Evolutionary conservation across 2,797 vertebrate species (phyloP).

Genomic region (Heteromormyrus szaboi): DNA sequence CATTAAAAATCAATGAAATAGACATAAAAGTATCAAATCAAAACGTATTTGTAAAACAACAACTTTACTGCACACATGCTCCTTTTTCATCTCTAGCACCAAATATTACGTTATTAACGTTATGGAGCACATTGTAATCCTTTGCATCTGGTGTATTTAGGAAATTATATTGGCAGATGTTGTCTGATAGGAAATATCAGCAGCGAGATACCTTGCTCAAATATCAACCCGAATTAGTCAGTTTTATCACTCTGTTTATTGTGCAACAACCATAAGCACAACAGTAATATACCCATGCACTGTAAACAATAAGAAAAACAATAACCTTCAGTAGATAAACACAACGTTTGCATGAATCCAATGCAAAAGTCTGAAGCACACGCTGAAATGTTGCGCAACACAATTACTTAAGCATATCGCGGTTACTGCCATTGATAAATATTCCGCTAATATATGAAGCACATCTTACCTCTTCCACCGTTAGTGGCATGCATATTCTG

Average conservation of each 20-base stretch:
- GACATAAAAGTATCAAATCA: neutral
- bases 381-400: neutral
- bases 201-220: neutral
- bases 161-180: neutral
- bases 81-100: neutral
- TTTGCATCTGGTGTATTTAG: neutral
- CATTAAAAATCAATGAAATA: neutral
- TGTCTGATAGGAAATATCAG: neutral
- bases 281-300: neutral
- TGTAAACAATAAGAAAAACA: neutral
- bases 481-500: constrained; percentile 76
- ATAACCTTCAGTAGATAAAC: neutral
- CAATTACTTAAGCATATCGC: neutral
- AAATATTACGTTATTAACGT: neutral
- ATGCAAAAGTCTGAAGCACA: neutral
- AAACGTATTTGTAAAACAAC: neutral
- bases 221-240: neutral
- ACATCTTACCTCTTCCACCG: constrained; percentile 70
- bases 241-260: neutral
- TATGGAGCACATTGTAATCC: neutral
- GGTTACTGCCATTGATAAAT: neutral
- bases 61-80: neutral
- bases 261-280: neutral
- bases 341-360: neutral
- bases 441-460: neutral